Conservation (phyloP, 2,113 vertebrate species). For the Entomyzon cyanotis region DNA sequence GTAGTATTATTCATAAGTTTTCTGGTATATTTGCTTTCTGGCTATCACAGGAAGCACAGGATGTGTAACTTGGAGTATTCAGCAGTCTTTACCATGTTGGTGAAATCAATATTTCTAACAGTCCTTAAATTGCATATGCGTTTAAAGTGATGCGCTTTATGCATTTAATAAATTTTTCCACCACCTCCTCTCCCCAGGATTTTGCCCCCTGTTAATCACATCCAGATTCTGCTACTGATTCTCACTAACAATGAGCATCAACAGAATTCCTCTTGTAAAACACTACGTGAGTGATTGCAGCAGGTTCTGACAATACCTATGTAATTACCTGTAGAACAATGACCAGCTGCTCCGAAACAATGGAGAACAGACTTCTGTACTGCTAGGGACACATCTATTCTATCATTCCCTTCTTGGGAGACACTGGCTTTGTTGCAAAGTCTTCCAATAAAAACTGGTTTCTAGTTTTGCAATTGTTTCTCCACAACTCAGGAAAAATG, state of each 20-base stretch:
- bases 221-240: not conserved
- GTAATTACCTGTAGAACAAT: not conserved
- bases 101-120: not conserved
- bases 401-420: not conserved
- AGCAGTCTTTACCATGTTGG: not conserved
- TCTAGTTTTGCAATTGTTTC: not conserved
- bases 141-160: not conserved
- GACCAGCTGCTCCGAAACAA: not conserved
- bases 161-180: not conserved
- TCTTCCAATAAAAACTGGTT: not conserved
- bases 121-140: not conserved
- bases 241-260: not conserved
- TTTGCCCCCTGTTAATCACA: not conserved
- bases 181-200: accelerated
- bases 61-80: not conserved
- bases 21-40: not conserved
- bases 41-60: not conserved
- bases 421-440: not conserved
- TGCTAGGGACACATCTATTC: not conserved
- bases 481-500: not conserved
- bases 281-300: not conserved
- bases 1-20: no score
- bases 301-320: not conserved
- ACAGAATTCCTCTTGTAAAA: not conserved
- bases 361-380: not conserved